Evolutionary conservation across 1,140 invertebrate genomes (phyloP).

Genomic region (Brachionus rubens): DNA sequence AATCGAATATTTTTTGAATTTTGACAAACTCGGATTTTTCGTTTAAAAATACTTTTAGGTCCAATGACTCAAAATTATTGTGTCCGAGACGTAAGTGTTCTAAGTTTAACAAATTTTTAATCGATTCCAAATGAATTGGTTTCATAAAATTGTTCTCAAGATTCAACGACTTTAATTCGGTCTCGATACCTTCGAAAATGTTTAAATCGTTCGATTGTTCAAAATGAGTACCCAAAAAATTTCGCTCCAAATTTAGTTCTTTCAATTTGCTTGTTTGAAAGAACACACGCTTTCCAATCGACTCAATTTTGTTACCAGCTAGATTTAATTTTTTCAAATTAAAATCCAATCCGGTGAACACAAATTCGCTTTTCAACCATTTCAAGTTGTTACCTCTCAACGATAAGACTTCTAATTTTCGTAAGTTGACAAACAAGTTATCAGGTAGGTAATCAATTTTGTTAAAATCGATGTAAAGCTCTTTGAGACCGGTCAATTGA

Average conservation of each 20-base stretch:
- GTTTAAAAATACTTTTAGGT: neutral
- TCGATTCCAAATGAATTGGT: neutral
- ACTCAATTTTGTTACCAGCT: neutral
- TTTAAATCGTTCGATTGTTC: neutral
- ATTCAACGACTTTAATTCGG: neutral
- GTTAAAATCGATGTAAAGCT: conserved; percentile 10
- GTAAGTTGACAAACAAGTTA: neutral
- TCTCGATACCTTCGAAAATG: neutral
- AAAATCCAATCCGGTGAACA: conserved; percentile 5
- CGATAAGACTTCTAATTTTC: conserved; percentile 5
- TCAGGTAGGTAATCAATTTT: conserved; percentile 7
- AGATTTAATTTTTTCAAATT: conserved; percentile 45
- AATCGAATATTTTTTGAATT: neutral
- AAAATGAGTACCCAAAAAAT: conserved; percentile 5
- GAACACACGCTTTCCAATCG: neutral
- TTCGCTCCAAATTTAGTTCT: neutral
- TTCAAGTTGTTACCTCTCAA: conserved; percentile 18
- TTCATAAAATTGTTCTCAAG: conserved; percentile 3
- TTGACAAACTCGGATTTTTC: neutral
- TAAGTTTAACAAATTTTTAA: conserved; percentile 21
- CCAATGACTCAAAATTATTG: conserved; percentile 29
- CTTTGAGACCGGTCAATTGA: conserved; percentile 6
- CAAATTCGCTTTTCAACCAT: neutral
- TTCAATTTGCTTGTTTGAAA: neutral
- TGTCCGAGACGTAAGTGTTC: conserved; percentile 1